Evolutionary conservation across 2,113 vertebrate species (phyloP).

Genomic region (Melanostigma gelatinosum): DNA sequence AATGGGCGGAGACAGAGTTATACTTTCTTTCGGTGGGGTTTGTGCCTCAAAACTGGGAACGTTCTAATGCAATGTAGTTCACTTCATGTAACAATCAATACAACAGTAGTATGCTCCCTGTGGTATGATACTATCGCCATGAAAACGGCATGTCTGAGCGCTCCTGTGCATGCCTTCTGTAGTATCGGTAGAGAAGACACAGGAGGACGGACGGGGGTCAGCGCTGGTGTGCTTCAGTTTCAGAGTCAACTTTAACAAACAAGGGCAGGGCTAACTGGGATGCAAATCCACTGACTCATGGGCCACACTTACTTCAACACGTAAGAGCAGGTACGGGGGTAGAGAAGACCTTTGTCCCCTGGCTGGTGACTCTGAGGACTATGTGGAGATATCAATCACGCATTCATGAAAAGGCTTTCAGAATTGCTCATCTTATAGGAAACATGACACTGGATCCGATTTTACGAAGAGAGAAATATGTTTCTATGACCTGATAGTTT

Average conservation of each 20-base stretch:
- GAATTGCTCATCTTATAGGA: not conserved
- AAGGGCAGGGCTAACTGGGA: conserved; percentile 51
- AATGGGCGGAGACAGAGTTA: not conserved
- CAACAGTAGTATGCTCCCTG: not conserved
- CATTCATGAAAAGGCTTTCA: conserved; percentile 5
- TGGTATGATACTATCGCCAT: not conserved
- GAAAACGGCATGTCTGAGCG: not conserved
- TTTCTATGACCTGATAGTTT: not conserved
- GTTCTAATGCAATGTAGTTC: not conserved
- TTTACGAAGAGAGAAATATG: not conserved
- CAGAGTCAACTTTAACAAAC: conserved; percentile 55
- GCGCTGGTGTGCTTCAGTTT: conserved; percentile 12
- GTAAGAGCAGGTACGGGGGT: conserved; percentile 11
- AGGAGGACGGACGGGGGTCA: conserved; percentile 7
- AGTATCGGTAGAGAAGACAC: not conserved
- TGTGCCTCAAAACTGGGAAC: not conserved
- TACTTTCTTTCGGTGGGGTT: not conserved
- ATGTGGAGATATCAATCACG: conserved; percentile 9
- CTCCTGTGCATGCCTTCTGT: not conserved
- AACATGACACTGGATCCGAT: conserved; percentile 1
- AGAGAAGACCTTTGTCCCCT: conserved; percentile 53
- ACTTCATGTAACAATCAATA: not conserved
- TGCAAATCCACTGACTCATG: conserved; percentile 62
- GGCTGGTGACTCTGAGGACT: not conserved
- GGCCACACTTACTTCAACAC: not conserved